Percentiles rank a stretch among this genome's conserved stretches.
phyloP scores from a whole-genome alignment of 2,797 vertebrate genomes.

The Myotis findleyi region DNA sequence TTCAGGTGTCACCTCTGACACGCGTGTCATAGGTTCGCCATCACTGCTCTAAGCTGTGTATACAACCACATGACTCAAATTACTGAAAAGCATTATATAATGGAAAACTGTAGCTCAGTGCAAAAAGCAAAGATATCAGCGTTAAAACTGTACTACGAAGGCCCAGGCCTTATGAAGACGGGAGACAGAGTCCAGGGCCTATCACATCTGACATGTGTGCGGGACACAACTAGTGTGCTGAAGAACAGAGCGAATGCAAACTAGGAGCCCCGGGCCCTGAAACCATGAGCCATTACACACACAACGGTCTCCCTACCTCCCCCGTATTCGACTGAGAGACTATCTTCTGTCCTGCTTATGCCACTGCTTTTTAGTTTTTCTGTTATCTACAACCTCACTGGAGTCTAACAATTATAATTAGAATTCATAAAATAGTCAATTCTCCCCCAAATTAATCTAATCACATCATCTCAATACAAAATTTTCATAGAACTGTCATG shows the following conservation, averaged over 20 bases:
- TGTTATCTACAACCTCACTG: background rate
- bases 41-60: background rate
- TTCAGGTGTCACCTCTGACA: too few relatives aligned
- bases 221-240: background rate
- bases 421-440: background rate
- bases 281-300: background rate
- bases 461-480: background rate
- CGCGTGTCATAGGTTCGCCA: too few relatives aligned
- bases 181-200: background rate
- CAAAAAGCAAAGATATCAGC: background rate
- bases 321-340: background rate
- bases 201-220: background rate
- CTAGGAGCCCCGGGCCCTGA: background rate
- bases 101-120: background rate
- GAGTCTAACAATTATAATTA: slow-evolving; percentile 24
- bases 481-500: background rate
- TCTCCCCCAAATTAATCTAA: background rate
- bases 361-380: background rate
- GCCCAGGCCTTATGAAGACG: background rate
- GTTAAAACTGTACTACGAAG: background rate
- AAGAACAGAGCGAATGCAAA: background rate
- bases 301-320: background rate
- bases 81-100: background rate
- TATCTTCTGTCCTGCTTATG: background rate
- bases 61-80: background rate